A percentile compares a stretch with the other conserved stretches of the same genome.
Conservation (phyloP, 2,888 invertebrate species). For the Diabrotica balteata region DNA sequence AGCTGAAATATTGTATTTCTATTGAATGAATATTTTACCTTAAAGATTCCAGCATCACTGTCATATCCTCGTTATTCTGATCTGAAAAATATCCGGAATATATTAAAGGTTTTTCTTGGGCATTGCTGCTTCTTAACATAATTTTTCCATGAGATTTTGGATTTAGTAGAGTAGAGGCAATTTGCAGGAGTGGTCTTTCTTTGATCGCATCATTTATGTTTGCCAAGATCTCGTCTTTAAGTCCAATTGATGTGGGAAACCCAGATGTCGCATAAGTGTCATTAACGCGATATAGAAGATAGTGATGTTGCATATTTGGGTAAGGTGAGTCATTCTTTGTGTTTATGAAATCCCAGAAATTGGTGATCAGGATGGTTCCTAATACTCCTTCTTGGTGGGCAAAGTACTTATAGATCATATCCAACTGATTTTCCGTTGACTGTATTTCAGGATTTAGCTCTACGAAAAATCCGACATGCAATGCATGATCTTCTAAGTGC, state of each 20-base stretch:
- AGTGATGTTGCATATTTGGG: constrained; percentile 62
- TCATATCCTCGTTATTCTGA: constrained; percentile 71
- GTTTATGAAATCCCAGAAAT: constrained; percentile 62
- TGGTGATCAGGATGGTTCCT: constrained; percentile 58
- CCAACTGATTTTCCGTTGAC: background rate
- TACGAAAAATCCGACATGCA: constrained; percentile 51
- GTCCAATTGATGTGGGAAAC: constrained; percentile 68
- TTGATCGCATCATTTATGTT: constrained; percentile 75
- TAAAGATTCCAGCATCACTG: constrained; percentile 67
- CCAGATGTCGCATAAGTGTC: constrained; percentile 37
- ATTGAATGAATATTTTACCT: constrained; percentile 61
- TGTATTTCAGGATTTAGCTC: constrained; percentile 34
- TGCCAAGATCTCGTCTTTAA: constrained; percentile 72
- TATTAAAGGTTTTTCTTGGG: constrained; percentile 77
- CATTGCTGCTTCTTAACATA: constrained; percentile 71
- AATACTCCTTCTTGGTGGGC: constrained; percentile 62
- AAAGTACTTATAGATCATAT: constrained; percentile 59
- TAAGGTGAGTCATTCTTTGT: constrained; percentile 58
- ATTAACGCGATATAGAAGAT: constrained; percentile 51
- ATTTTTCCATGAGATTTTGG: constrained; percentile 76
- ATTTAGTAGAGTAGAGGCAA: constrained; percentile 64
- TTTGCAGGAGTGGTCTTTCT: constrained; percentile 56
- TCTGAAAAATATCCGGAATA: constrained; percentile 85
- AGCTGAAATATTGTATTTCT: no score
- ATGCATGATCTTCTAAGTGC: constrained; percentile 66